Conservation (phyloP, 92 coral and sea anemone species). For the Phenganax stokvisi region DNA sequence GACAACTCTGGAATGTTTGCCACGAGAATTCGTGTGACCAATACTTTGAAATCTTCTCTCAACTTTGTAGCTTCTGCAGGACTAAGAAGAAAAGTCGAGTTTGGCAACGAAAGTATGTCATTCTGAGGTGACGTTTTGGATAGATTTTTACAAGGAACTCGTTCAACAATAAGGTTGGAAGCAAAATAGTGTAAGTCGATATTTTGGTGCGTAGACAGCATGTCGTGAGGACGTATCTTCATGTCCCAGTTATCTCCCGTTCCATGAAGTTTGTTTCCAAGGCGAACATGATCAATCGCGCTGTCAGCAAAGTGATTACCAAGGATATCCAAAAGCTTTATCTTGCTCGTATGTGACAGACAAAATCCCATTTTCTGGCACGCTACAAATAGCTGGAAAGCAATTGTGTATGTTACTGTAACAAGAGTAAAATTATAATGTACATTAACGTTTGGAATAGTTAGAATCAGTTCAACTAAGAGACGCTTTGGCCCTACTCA, state of each 20-base stretch:
- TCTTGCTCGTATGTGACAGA: slow-evolving; percentile 39
- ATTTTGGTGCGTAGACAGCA: slow-evolving; percentile 45
- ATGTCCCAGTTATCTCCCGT: slow-evolving; percentile 54
- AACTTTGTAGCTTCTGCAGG: too few relatives aligned
- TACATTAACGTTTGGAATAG: too few relatives aligned
- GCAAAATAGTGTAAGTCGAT: slow-evolving; percentile 51
- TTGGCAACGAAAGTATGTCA: slow-evolving; percentile 36
- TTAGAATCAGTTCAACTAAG: too few relatives aligned
- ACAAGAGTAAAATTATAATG: too few relatives aligned
- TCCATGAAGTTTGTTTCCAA: slow-evolving; percentile 45
- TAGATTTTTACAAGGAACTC: slow-evolving; percentile 40
- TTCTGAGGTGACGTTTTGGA: slow-evolving; percentile 38
- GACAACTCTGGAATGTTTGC: too few relatives aligned
- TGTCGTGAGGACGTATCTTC: slow-evolving; percentile 47
- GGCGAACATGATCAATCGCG: slow-evolving; percentile 26
- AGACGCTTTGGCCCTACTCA: too few relatives aligned
- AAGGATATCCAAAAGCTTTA: slow-evolving; percentile 22
- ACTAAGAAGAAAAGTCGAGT: too few relatives aligned
- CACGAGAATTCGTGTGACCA: too few relatives aligned
- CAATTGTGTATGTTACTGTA: background rate
- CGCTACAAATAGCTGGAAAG: slow-evolving; percentile 38
- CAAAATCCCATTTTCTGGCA: slow-evolving; percentile 42
- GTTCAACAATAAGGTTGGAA: slow-evolving; percentile 49
- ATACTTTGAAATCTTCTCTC: too few relatives aligned
- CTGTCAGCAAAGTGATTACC: slow-evolving; percentile 50